Evolutionary conservation across 2,797 vertebrate genomes (phyloP), one percentile per base, ranked within the genome.

Genomic region (Parambassis ranga): DNA sequence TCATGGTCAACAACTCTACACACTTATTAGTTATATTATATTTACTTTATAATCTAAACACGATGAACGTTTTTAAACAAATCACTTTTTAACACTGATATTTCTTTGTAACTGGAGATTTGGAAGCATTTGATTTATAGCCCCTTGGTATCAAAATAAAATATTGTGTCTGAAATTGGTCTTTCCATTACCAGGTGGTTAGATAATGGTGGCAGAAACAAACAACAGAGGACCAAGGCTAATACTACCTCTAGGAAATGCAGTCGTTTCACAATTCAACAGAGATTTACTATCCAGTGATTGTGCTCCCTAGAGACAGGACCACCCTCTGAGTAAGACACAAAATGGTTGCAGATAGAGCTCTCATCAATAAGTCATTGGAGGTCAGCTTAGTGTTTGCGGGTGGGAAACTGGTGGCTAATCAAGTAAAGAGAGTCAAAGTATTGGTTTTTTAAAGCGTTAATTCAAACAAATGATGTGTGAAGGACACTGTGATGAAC

Each of bases 241-340:
- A 80, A 63, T 71, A 48, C 47, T 52, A 58, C 56, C 72, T 70
- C 26, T 10, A 67, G 75, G 73, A 84, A 71, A 67, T 81, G 52
- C 69, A 80, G 62, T 63, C 55, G 65, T 71, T 75, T 81, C 58
- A 43, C 59, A 58, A 61, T 79, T 81, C 68, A 87, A 73, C 55
- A 83, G 75, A 79, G 72, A 75, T 83, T 84, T 74, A 85, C 62
- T 57, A 24, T 80, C 57, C 81, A 79, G 55, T 81, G 62, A 84
- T 66, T 58, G 44, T 3, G 22, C 43, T 81, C 75, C 66, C 79
- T 6, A 8, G 53, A 53, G 82, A 79, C 41, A 10, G 27, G 28
- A 23, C 64, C 58, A 35, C 56, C 55, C 51, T 67, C 61, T 62
- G 74, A 87, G 57, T 33, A 52, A 77, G 48, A 47, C 67, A 70